Evolutionary conservation across 2,113 vertebrate species (phyloP).

Genomic region (Heterochromis multidens): DNA sequence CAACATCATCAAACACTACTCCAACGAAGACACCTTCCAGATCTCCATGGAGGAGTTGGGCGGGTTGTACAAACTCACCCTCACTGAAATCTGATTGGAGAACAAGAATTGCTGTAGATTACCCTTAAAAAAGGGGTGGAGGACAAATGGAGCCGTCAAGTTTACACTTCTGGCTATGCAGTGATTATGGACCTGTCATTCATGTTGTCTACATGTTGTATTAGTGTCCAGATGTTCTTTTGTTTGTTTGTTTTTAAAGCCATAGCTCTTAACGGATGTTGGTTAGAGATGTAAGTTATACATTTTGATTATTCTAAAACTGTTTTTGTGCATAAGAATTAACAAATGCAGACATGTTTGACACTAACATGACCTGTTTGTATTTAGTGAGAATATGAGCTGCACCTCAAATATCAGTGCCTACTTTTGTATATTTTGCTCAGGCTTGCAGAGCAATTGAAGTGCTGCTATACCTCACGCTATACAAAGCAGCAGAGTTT

Average conservation of each 20-base stretch:
- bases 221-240: background rate
- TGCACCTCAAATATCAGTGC: background rate
- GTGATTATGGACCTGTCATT: constrained; percentile 28
- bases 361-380: constrained; percentile 6
- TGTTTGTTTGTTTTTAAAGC: constrained; percentile 6
- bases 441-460: constrained; percentile 15
- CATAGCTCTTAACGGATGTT: constrained; percentile 45
- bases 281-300: constrained; percentile 33
- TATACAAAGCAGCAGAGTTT: constrained; percentile 49
- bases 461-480: constrained; percentile 67
- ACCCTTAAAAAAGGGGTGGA: background rate
- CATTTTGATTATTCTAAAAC: constrained; percentile 15
- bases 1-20: constrained; percentile 98
- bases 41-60: constrained; percentile 89
- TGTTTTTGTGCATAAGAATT: constrained; percentile 10
- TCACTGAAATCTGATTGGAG: constrained; percentile 89
- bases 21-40: constrained; percentile 99
- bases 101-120: background rate
- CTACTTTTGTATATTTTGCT: constrained; percentile 27
- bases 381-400: constrained; percentile 13
- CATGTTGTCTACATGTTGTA: background rate
- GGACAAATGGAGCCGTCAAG: constrained; percentile 12
- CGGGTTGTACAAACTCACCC: constrained; percentile 90
- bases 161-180: constrained; percentile 65
- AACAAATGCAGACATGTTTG: background rate